These are phyloP conservation scores for Pararge aegeria DNA, from an alignment of 1,140 invertebrate genomes.

Conservation along the genomic window DNA sequence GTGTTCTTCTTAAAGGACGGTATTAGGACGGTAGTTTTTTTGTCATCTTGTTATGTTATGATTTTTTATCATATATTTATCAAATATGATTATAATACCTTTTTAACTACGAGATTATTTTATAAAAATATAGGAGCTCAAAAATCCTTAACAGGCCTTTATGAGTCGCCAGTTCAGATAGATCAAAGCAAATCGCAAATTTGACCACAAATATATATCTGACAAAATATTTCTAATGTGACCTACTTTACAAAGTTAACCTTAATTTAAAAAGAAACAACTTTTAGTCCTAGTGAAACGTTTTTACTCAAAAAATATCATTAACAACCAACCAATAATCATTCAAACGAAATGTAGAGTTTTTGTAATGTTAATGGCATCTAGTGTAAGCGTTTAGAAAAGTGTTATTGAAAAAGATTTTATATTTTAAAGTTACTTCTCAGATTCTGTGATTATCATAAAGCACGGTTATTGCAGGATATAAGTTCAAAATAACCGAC, in stretches of 20 bases:
- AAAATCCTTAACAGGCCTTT: not conserved
- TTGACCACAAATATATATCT: slow-evolving; percentile 14
- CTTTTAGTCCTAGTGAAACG: slow-evolving; percentile 13
- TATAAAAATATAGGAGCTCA: no score
- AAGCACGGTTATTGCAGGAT: no score
- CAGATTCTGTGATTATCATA: no score
- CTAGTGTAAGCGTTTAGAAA: slow-evolving; percentile 16
- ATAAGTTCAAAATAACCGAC: no score
- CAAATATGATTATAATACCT: no score
- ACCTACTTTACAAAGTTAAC: slow-evolving; percentile 16
- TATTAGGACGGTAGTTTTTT: no score
- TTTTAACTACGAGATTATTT: no score
- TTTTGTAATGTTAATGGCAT: slow-evolving; percentile 22
- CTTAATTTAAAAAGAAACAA: slow-evolving; percentile 9
- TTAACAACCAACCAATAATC: not conserved
- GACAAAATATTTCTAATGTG: slow-evolving; percentile 28
- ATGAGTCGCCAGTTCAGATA: not conserved
- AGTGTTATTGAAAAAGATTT: not conserved
- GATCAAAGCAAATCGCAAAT: not conserved
- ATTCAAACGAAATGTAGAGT: slow-evolving; percentile 25
- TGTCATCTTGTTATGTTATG: no score
- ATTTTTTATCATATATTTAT: no score
- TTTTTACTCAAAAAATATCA: slow-evolving; percentile 7
- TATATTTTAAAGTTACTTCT: no score
- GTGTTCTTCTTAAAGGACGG: no score